phyloP scores from a whole-genome alignment of 2,888 invertebrate species.

The Hipparchia semele region DNA sequence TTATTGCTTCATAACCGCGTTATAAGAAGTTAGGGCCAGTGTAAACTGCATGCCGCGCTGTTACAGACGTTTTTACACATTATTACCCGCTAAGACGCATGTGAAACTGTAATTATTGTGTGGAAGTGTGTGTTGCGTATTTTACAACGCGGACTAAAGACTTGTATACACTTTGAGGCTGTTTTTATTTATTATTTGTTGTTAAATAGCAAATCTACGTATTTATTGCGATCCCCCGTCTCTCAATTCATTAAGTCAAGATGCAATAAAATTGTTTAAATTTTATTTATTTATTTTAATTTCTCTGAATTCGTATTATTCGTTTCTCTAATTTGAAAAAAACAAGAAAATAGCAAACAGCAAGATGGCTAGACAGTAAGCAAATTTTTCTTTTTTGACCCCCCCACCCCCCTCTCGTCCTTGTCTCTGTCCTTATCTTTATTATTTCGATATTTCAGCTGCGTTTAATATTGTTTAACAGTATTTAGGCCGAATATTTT shows the following conservation, averaged over 20 bases:
- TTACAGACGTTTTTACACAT: slow-evolving; percentile 35
- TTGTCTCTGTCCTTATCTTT: too few relatives aligned
- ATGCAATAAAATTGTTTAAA: not conserved
- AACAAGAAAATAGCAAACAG: too few relatives aligned
- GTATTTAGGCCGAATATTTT: not conserved
- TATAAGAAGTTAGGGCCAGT: slow-evolving; percentile 42
- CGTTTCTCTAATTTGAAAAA: too few relatives aligned
- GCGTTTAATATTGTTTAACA: not conserved
- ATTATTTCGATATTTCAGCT: not conserved
- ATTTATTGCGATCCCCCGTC: too few relatives aligned
- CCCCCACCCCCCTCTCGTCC: too few relatives aligned
- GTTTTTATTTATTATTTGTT: not conserved
- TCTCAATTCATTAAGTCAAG: too few relatives aligned
- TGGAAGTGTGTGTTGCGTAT: slow-evolving; percentile 22
- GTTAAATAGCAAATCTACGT: too few relatives aligned
- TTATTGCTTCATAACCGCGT: slow-evolving; percentile 26
- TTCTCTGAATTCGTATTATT: too few relatives aligned
- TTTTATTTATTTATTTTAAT: not conserved
- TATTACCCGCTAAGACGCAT: slow-evolving; percentile 32
- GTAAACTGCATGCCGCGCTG: slow-evolving; percentile 23
- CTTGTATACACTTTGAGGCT: not conserved
- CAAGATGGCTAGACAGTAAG: too few relatives aligned
- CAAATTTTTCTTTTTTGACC: too few relatives aligned
- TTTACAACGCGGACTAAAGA: slow-evolving; percentile 20
- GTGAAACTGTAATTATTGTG: slow-evolving; percentile 29